Evolutionary conservation across 1,140 invertebrate species (phyloP), one percentile per base, ranked within the genome.

Genomic region (Cephus cinctus): DNA sequence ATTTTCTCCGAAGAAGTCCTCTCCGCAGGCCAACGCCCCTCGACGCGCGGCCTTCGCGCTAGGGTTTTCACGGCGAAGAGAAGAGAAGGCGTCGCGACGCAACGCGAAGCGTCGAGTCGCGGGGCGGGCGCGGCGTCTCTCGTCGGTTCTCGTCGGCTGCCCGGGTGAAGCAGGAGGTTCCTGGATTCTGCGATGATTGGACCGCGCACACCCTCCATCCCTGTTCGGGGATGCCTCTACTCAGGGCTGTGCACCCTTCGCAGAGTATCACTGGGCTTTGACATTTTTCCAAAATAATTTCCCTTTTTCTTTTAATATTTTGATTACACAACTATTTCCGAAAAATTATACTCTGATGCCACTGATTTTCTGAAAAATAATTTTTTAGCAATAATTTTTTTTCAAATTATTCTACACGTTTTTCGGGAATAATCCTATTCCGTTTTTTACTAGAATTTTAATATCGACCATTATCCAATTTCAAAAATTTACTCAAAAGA

Each of bases 121-220:
- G 52, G 63, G 61, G 61, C 57, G 59, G 35, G 61, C 59, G 54
- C 45, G 50, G 54, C 54, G 63, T 63, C 63, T 61, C 59, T 52
- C 54, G 42, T 42, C 50, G 41, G 56, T 56, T 62, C 59, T 49
- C 59, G 55, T 36, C 59, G 54, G 58, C 56, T 66, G 61, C 59
- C 66, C 71, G 66, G 70, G 59, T 63, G 61, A 69, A 59, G 59
- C 67, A 61, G 57, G 56, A 52, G 59, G 62, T 60, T 61, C 59
- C 59, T 44, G 63, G 68, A 76, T 76, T 73, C 71, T 75, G 70
- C 70, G 72, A 71, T 75, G 74, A 76, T 75, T 76, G 74, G 74
- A 73, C 70, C 74, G 58, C 54, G 64, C 67, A 62, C 65, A 68
- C 68, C 66, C 69, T 67, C 52, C 48, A 50, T 56, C 43, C 25